Evolutionary conservation across 30 jellyfish, hydroid and myxozoan genomes (phyloP).

Genomic region (Turritopsis dohrnii): DNA sequence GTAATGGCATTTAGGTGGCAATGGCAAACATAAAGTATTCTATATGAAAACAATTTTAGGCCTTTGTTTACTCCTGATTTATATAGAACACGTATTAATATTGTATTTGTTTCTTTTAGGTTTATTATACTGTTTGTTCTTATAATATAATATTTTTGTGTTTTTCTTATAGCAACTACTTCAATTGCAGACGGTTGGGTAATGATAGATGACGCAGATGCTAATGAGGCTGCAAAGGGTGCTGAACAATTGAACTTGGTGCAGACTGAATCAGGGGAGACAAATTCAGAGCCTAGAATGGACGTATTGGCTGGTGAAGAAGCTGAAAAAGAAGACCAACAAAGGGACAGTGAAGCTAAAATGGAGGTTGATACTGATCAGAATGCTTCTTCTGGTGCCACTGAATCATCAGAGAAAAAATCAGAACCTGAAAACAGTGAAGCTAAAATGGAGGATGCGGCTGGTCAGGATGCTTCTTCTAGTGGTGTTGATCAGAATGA

Average conservation of each 20-base stretch:
- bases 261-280: slow-evolving; percentile 52
- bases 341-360: background rate
- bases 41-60: too few relatives aligned
- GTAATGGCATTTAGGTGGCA: background rate
- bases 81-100: too few relatives aligned
- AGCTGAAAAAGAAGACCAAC: background rate
- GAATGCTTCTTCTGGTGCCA: too few relatives aligned
- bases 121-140: background rate
- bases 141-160: background rate
- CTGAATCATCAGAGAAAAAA: slow-evolving; percentile 41
- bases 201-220: slow-evolving; percentile 44
- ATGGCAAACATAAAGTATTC: background rate
- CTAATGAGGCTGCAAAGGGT: slow-evolving; percentile 45
- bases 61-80: background rate
- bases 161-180: background rate
- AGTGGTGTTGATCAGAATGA: background rate
- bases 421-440: slow-evolving; percentile 16
- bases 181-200: slow-evolving; percentile 35
- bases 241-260: slow-evolving; percentile 24
- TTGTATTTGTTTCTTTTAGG: background rate
- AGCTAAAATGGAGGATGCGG: background rate
- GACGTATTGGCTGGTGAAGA: too few relatives aligned
- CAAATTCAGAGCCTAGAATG: slow-evolving; percentile 32
- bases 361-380: background rate
- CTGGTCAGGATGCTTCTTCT: too few relatives aligned